These are phyloP conservation scores for Hemitrygon akajei DNA, from an alignment of 2,797 vertebrate genomes.

Conservation along the genomic window DNA sequence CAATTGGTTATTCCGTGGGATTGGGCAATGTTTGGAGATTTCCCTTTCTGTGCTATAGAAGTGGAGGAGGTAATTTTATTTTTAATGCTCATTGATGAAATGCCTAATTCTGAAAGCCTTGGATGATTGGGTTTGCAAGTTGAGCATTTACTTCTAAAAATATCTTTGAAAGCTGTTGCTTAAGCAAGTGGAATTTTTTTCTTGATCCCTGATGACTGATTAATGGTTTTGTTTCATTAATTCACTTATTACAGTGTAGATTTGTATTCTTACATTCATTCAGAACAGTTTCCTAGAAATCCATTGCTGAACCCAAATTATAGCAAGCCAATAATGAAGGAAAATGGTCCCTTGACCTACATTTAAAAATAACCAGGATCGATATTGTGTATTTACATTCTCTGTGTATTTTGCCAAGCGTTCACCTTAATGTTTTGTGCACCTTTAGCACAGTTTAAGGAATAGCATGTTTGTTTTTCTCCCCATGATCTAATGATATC, in stretches of 20 bases:
- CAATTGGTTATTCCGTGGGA: constrained; percentile 63
- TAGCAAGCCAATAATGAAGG: neutral
- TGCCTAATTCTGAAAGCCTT: neutral
- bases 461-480: neutral
- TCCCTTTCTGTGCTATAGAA: constrained; percentile 65
- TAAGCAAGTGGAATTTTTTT: neutral
- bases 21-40: constrained; percentile 67
- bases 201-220: no score
- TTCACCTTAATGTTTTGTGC: neutral
- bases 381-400: neutral
- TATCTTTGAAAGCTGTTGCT: neutral
- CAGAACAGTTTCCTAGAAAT: neutral
- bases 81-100: neutral
- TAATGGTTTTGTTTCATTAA: neutral
- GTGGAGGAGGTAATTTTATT: constrained; percentile 58
- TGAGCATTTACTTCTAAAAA: no score
- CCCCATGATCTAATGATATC: neutral
- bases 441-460: neutral
- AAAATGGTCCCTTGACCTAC: no score
- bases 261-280: neutral
- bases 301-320: neutral
- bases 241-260: neutral
- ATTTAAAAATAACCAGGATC: no score
- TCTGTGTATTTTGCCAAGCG: neutral
- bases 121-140: no score